Evolutionary conservation across 2,797 vertebrate genomes (phyloP).

Genomic region (Chlorospingus flavigularis): DNA sequence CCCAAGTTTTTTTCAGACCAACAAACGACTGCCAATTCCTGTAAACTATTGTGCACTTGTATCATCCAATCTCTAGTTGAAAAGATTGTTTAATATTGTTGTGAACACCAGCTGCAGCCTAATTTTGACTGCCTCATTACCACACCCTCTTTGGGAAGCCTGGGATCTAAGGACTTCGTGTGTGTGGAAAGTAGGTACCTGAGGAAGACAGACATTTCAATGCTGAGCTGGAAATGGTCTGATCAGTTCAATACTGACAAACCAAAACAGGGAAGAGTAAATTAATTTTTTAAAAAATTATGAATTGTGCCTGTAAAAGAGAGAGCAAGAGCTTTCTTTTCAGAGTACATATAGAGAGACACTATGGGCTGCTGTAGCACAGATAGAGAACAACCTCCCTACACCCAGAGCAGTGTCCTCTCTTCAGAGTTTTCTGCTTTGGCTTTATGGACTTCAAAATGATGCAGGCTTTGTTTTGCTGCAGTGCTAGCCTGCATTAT

Average conservation of each 20-base stretch:
- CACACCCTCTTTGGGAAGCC: neutral
- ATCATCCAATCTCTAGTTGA: neutral
- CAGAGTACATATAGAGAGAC: neutral
- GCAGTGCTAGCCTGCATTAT: neutral
- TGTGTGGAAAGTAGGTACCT: neutral
- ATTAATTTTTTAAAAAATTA: neutral
- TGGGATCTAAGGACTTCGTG: neutral
- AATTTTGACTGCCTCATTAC: neutral
- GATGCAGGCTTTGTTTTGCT: neutral
- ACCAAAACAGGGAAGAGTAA: neutral
- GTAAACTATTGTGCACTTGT: neutral
- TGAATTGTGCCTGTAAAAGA: neutral
- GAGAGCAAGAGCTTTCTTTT: neutral
- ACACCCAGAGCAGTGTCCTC: neutral
- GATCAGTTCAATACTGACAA: neutral
- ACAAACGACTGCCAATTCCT: neutral
- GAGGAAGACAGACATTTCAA: neutral
- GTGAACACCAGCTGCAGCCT: neutral
- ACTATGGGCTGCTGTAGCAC: fast-evolving
- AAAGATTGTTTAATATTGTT: neutral
- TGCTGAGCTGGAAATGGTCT: neutral
- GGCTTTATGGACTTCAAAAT: neutral
- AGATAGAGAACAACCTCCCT: neutral
- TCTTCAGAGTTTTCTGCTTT: neutral
- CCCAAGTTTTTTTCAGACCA: neutral